These are phyloP conservation scores for Oscheius sp. DNA, from an alignment of 2,888 invertebrate genomes.

Conservation along the genomic window DNA sequence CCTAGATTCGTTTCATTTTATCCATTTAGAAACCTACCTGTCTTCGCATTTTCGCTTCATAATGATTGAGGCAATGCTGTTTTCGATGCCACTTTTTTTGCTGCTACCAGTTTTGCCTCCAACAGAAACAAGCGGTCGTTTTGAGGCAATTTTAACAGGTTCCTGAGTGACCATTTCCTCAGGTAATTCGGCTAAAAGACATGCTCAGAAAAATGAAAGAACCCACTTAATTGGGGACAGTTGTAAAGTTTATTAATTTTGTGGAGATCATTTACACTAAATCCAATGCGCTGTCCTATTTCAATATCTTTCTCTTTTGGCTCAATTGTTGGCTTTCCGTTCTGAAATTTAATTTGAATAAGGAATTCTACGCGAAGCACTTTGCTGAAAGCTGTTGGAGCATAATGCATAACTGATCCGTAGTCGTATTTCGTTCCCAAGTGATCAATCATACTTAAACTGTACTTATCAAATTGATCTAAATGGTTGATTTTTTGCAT, in stretches of 20 bases:
- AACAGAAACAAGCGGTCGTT: conserved; percentile 32
- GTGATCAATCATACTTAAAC: conserved; percentile 69
- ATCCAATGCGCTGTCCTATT: conserved; percentile 67
- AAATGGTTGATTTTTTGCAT: not conserved
- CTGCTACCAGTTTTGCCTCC: conserved; percentile 31
- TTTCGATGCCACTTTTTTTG: conserved; percentile 33
- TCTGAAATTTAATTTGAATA: conserved; percentile 38
- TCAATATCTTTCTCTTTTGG: conserved; percentile 60
- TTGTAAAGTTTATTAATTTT: conserved; percentile 70
- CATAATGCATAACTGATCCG: conserved; percentile 73
- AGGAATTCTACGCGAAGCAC: conserved; percentile 33
- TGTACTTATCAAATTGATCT: conserved; percentile 69
- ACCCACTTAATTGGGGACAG: conserved; percentile 52
- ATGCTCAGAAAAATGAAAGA: not conserved
- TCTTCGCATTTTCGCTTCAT: conserved; percentile 47
- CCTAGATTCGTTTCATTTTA: conserved; percentile 20
- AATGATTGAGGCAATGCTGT: conserved; percentile 27
- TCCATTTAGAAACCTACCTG: conserved; percentile 24
- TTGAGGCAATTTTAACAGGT: conserved; percentile 39
- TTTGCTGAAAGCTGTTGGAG: conserved; percentile 73
- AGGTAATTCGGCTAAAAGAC: conserved; percentile 7
- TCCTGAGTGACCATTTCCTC: not conserved
- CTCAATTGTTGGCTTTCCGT: conserved; percentile 66
- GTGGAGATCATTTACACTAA: conserved; percentile 68
- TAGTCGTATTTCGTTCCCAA: conserved; percentile 71